A percentile compares a stretch with the other conserved stretches of the same genome.
Conservation (phyloP, 2,797 vertebrate genomes). For the Eleutherodactylus coqui region DNA sequence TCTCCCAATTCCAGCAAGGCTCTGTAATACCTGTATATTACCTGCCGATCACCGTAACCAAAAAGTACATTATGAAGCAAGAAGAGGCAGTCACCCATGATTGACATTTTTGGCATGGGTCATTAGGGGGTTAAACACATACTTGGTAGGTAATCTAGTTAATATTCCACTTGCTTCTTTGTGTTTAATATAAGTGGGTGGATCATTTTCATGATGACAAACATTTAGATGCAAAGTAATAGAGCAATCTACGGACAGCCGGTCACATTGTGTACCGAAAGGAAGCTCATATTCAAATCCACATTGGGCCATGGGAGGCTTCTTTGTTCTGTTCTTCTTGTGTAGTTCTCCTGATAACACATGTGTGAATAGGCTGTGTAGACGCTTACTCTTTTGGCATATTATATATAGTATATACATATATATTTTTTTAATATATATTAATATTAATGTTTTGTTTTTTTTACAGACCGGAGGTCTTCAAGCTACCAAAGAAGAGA, state of each 20-base stretch:
- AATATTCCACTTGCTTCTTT: background rate
- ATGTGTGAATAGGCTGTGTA: background rate
- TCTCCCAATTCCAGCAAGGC: too few species aligned
- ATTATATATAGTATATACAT: background rate
- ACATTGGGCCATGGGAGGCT: background rate
- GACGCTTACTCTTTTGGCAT: background rate
- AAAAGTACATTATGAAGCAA: too few species aligned
- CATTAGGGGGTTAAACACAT: too few species aligned
- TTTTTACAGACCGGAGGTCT: slow-evolving; percentile 30
- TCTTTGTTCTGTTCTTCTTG: background rate
- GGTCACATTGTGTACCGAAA: slow-evolving; percentile 7
- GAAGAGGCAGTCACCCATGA: too few species aligned
- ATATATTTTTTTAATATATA: too few species aligned
- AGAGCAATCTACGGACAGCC: background rate
- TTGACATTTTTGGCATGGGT: too few species aligned
- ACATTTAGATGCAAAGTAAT: slow-evolving; percentile 40
- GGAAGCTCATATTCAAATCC: slow-evolving; percentile 37
- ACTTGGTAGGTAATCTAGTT: background rate
- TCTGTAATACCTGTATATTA: too few species aligned
- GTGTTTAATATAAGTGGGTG: background rate
- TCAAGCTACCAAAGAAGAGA: background rate
- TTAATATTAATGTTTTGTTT: too few species aligned
- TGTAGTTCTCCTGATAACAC: background rate
- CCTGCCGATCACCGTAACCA: too few species aligned
- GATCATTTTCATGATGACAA: background rate